Evolutionary conservation across 2,888 invertebrate species (phyloP).

Genomic region (Zygaena filipendulae): DNA sequence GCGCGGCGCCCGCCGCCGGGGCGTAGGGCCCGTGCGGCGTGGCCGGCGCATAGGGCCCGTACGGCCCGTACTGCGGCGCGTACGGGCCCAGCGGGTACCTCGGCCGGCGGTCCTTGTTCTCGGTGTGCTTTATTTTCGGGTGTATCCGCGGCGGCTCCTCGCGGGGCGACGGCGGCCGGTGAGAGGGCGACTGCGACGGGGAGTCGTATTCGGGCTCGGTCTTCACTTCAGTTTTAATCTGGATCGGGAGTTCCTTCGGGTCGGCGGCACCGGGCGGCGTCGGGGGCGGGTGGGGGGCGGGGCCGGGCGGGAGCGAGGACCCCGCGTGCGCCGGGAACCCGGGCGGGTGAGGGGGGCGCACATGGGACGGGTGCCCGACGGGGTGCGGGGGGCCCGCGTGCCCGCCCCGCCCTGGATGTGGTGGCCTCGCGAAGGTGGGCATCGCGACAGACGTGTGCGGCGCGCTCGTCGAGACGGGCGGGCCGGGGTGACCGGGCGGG

Average conservation of each 20-base stretch:
- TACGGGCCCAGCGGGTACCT: slow-evolving; percentile 57
- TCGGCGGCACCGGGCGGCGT: slow-evolving; percentile 15
- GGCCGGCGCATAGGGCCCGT: slow-evolving; percentile 51
- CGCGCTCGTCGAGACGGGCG: no score
- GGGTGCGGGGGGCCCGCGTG: no score
- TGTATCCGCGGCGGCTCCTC: slow-evolving; percentile 38
- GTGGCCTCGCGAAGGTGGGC: no score
- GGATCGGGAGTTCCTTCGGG: slow-evolving; percentile 28
- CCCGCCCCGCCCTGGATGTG: no score
- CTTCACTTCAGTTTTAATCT: slow-evolving; percentile 57
- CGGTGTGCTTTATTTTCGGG: slow-evolving; percentile 57
- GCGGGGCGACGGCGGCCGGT: slow-evolving; percentile 27
- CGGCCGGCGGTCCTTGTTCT: slow-evolving; percentile 50
- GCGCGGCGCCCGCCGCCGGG: no score
- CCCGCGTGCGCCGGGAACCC: background rate
- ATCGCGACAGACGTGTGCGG: no score
- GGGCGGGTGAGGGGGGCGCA: background rate
- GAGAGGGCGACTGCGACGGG: slow-evolving; percentile 34
- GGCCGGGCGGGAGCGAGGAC: slow-evolving; percentile 4
- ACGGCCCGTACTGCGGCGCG: slow-evolving; percentile 56
- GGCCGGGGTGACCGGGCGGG: no score
- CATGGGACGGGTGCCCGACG: no score
- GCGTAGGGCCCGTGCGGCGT: no score
- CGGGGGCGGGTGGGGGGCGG: slow-evolving; percentile 17
- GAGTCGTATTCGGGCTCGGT: slow-evolving; percentile 55